Conservation (phyloP, 2,113 vertebrate species). For the Mirza zaza region DNA sequence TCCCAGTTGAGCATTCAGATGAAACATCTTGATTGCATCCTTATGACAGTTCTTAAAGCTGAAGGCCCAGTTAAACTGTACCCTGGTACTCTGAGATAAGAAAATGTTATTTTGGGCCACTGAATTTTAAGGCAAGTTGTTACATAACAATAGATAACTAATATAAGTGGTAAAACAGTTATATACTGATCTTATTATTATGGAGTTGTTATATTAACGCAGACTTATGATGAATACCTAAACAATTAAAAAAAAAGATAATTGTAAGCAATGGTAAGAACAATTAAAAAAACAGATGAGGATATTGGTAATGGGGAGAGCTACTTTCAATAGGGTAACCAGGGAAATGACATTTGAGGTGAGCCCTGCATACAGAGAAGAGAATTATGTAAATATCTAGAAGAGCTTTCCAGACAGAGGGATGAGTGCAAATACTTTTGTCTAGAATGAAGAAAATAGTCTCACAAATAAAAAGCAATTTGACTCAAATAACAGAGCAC, state of each 20-base stretch:
- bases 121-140: neutral
- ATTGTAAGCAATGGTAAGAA: neutral
- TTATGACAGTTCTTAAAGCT: neutral
- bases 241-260: neutral
- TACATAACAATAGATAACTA: neutral
- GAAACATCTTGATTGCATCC: neutral
- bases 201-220: neutral
- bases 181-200: neutral
- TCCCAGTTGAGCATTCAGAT: neutral
- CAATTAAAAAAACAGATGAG: neutral
- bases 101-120: neutral
- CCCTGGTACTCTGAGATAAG: neutral
- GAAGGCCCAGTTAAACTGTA: neutral
- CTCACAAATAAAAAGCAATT: neutral
- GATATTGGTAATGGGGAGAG: neutral
- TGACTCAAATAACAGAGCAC: neutral
- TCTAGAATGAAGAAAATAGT: neutral
- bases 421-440: neutral
- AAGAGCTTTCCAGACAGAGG: neutral
- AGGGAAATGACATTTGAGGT: too few relatives aligned
- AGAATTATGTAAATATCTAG: neutral
- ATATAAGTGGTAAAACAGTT: neutral
- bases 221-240: neutral
- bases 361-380: neutral
- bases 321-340: neutral